Evolutionary conservation across 2,888 invertebrate species (phyloP), one percentile per base, ranked within the genome.

Genomic region (Diloba caeruleocephala): DNA sequence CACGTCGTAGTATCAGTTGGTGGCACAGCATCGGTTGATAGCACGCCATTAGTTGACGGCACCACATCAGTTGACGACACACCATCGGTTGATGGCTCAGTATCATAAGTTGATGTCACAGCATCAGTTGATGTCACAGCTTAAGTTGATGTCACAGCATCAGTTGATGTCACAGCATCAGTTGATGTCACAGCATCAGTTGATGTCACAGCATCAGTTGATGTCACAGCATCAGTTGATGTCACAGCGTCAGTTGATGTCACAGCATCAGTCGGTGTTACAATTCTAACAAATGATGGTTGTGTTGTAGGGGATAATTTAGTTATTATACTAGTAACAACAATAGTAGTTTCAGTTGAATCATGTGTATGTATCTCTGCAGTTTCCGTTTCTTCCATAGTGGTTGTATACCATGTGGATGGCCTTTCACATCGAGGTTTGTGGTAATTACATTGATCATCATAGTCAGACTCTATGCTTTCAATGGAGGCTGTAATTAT

Each of bases 361-460:
- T 61, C 41, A n/a, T 17, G 8, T 5, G 13, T 25, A 4, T 12
- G 3, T 51, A 28, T 12, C 2, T 58, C 21, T 21, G 15, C 6
- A 3, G 13, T 26, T 12, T 29, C n/a, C 19, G 6, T 14, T 15
- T 19, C 13, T 17, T 17, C 10, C 6, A 7, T 3, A 7, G n/a
- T 5, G 8, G 54, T 63, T 1, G 57, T 59, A 7, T 42, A 19
- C 59, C 59, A 64, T 0, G 65, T 23, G 0, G 25, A 17, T 31
- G 59, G 65, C 13, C 58, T 29, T 0, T 60, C 46, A 39, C 64
- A 59, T n/a, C 33, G 46, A 12, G 38, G 33, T 31, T 21, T 12
- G 2, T n/a, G n/a, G n/a, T n/a, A n/a, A n/a, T n/a, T n/a, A n/a
- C n/a, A n/a, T n/a, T n/a, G n/a, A n/a, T 59, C 58, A 12, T 46